Conservation (phyloP, 2,797 vertebrate genomes). For the Periophthalmus magnuspinnatus region DNA sequence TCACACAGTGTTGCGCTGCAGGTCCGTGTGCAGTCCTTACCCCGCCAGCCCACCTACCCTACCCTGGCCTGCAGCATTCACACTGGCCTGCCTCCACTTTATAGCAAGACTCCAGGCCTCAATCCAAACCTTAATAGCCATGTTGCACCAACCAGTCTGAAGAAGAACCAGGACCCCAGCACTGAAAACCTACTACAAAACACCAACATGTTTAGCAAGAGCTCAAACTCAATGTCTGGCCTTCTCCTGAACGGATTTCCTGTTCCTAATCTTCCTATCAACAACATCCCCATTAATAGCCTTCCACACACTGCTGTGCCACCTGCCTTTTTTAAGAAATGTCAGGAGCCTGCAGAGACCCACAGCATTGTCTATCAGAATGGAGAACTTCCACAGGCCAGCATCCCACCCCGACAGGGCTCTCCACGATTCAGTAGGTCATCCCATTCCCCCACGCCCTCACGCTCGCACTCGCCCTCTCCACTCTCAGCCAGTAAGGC, state of each 20-base stretch:
- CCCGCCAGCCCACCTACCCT: slow-evolving; percentile 94
- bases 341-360: slow-evolving; percentile 61
- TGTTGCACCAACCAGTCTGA: slow-evolving; percentile 78
- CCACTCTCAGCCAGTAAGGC: slow-evolving; percentile 80
- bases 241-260: slow-evolving; percentile 65
- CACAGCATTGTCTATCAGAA: slow-evolving; percentile 60
- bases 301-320: slow-evolving; percentile 50
- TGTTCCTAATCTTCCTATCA: slow-evolving; percentile 69
- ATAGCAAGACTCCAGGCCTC: slow-evolving; percentile 71
- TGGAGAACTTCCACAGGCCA: slow-evolving; percentile 67
- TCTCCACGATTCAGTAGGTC: slow-evolving; percentile 79
- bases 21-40: slow-evolving; percentile 95
- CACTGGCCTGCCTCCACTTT: slow-evolving; percentile 74
- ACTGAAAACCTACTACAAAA: slow-evolving; percentile 67
- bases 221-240: slow-evolving; percentile 58
- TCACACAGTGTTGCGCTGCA: slow-evolving; percentile 96
- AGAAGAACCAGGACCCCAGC: slow-evolving; percentile 76
- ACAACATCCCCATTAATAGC: slow-evolving; percentile 70
- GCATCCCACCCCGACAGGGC: slow-evolving; percentile 67
- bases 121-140: slow-evolving; percentile 65
- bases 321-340: slow-evolving; percentile 64
- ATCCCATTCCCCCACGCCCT: slow-evolving; percentile 67
- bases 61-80: slow-evolving; percentile 95
- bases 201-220: slow-evolving; percentile 65
- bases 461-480: slow-evolving; percentile 75